These are phyloP conservation scores for Drosophila rubida DNA, from an alignment of 2,888 invertebrate species.

Conservation along the genomic window DNA sequence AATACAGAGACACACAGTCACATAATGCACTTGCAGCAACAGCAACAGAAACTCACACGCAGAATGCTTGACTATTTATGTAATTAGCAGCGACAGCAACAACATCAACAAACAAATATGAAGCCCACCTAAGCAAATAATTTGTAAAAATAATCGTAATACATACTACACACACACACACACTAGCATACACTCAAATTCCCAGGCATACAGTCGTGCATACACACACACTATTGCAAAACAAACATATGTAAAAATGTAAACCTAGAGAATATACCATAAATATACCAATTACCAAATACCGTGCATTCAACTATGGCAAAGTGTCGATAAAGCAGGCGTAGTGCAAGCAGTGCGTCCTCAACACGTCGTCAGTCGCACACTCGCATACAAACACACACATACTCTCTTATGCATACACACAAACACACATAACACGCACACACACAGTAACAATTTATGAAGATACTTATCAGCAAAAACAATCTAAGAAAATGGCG, in stretches of 20 bases:
- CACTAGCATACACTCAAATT: background rate
- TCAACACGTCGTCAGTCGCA: slow-evolving; percentile 21
- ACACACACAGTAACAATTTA: slow-evolving; percentile 16
- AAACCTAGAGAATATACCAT: slow-evolving; percentile 39
- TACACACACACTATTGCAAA: slow-evolving; percentile 22
- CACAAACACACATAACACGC: slow-evolving; percentile 13
- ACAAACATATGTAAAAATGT: slow-evolving; percentile 49
- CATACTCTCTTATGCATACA: slow-evolving; percentile 6
- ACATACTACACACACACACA: slow-evolving; percentile 27
- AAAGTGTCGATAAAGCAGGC: slow-evolving; percentile 31
- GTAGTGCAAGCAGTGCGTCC: slow-evolving; percentile 24
- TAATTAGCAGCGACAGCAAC: slow-evolving; percentile 54
- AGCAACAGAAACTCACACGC: slow-evolving; percentile 29
- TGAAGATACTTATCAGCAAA: slow-evolving; percentile 39
- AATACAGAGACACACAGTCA: slow-evolving; percentile 14
- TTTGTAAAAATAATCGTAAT: slow-evolving; percentile 73
- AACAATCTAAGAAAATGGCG: slow-evolving; percentile 34
- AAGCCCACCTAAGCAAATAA: slow-evolving; percentile 79
- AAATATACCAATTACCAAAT: slow-evolving; percentile 13
- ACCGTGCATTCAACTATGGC: slow-evolving; percentile 11
- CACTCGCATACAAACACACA: background rate
- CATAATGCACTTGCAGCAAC: slow-evolving; percentile 4
- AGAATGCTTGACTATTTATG: slow-evolving; percentile 63
- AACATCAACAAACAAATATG: slow-evolving; percentile 71
- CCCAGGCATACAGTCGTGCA: slow-evolving; percentile 23